Conservation (phyloP, 2,797 vertebrate genomes). For the Echiichthys vipera region DNA sequence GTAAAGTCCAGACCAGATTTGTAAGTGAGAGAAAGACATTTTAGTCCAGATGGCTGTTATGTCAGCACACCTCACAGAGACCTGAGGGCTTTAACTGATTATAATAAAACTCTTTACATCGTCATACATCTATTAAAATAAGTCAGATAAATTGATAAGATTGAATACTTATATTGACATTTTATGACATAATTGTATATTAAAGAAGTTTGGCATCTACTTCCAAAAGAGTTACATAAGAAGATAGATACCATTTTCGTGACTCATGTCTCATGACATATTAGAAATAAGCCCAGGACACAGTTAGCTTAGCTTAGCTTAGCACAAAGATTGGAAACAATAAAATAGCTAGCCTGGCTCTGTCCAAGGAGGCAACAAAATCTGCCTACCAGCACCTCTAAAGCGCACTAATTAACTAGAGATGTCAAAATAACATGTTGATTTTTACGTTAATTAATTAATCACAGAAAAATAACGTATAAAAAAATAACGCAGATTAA, state of each 20-base stretch:
- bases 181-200: neutral
- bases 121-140: constrained; percentile 4
- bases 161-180: neutral
- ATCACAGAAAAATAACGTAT: too few species aligned
- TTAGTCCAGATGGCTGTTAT: constrained; percentile 74
- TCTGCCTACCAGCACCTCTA: neutral
- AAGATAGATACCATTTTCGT: neutral
- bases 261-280: neutral
- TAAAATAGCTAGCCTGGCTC: neutral
- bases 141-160: neutral
- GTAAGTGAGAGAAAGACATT: constrained; percentile 56
- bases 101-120: neutral
- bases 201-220: neutral
- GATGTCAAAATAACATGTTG: too few species aligned
- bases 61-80: constrained; percentile 61
- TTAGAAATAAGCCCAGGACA: neutral
- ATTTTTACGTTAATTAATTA: too few species aligned
- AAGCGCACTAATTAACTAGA: constrained; percentile 1
- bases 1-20: constrained; percentile 69
- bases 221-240: too few species aligned
- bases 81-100: constrained; percentile 20
- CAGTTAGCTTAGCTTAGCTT: neutral
- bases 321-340: neutral
- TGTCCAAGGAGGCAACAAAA: neutral
- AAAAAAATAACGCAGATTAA: too few species aligned